Evolutionary conservation across 2,888 invertebrate species (phyloP), one percentile per base, ranked within the genome.

Genomic region (Drosophila incognita): DNA sequence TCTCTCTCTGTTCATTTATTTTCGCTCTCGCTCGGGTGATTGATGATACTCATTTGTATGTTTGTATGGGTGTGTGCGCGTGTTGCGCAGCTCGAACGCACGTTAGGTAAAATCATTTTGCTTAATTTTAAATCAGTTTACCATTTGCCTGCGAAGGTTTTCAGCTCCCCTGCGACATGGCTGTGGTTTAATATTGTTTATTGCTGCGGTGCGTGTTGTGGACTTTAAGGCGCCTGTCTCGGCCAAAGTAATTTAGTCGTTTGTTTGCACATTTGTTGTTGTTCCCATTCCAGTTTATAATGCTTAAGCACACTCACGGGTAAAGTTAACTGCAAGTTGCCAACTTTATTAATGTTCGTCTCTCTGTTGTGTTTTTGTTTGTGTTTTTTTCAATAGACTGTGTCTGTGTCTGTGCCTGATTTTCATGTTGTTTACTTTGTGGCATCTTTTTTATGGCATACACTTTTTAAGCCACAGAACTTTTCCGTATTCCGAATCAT

Each of bases 41-140:
- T 87, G 87, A 89, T 87, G 89, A 89, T 69, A 79, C 85, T 87
- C 88, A 87, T 87, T 87, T 87, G 82, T 77, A 61, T 46, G 49
- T 31, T 21, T 29, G 61, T 60, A 13, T 56, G 52, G 51, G 52
- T 38, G 51, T 29, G 69, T 46, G 58, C 56, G 63, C 54, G 52
- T 71, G 60, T 48, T 53, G 35, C 54, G 49, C 24, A 33, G 48
- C 57, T 57, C 49, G 33, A 62, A 33, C 66, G 52, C 63, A 64
- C 76, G 71, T 74, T 79, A 76, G 69, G 74, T 77, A 84, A 82
- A 84, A 84, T 87, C 81, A 89, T 89, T 82, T 79, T 77, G 81
- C 83, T 89, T 89, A 87, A 87, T 89, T 87, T 87, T 85, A 87
- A 87, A 89, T 87, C 87, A 87, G 87, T 87, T 87, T 87, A 69